These are phyloP conservation scores for Lethenteron camtschaticum DNA, from an alignment of 2,113 vertebrate species.

Conservation along the genomic window DNA sequence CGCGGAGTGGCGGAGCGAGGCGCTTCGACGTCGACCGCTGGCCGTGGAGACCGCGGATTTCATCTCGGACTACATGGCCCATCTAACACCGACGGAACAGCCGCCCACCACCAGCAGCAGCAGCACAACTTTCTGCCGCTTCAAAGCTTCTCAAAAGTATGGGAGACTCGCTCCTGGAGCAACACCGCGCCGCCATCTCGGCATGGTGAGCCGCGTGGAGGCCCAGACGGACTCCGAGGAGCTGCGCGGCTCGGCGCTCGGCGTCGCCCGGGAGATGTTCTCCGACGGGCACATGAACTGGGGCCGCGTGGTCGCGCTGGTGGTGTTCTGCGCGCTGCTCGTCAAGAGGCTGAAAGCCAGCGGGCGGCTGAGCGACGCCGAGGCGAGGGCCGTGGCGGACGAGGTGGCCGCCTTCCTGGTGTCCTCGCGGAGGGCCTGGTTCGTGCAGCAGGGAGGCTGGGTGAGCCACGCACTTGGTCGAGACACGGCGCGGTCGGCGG, in stretches of 20 bases:
- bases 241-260: slow-evolving; percentile 18
- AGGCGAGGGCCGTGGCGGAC: background rate
- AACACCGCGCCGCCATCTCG: background rate
- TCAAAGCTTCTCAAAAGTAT: background rate
- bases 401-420: background rate
- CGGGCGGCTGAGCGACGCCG: background rate
- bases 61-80: too few relatives aligned
- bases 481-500: too few relatives aligned
- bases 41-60: too few relatives aligned
- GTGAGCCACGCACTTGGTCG: slow-evolving; percentile 22
- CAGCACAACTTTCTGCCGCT: background rate
- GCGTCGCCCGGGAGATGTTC: slow-evolving; percentile 51
- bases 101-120: background rate
- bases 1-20: too few relatives aligned
- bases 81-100: too few relatives aligned
- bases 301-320: slow-evolving; percentile 61
- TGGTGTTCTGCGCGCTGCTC: slow-evolving; percentile 64
- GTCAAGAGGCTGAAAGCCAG: slow-evolving; percentile 26
- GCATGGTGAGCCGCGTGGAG: slow-evolving; percentile 38
- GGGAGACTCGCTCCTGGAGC: background rate
- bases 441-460: slow-evolving; percentile 70
- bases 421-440: slow-evolving; percentile 27
- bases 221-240: slow-evolving; percentile 21
- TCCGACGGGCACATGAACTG: slow-evolving; percentile 65
- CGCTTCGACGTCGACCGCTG: too few relatives aligned